Base-by-base conservation (phyloP, 2,797 vertebrate species). In the Eulemur rubriventer region DNA sequence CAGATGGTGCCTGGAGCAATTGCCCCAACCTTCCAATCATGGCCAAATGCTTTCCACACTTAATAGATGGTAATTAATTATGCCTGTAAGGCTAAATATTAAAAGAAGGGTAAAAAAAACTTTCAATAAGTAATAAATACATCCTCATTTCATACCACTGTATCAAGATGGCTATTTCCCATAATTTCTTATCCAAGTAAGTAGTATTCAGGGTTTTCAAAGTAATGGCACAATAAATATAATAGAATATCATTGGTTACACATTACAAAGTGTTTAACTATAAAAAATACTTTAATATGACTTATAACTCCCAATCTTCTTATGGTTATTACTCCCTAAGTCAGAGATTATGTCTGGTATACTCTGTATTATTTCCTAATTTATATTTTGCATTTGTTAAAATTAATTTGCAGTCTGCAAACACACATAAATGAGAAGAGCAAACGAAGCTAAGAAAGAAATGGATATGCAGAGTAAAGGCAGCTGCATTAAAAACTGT, bases 121-220 rank as follows among this genome's bases (percentile, higher is more conserved):
- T 79, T 94, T 91, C 48, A 89, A 20, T 69, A 89, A 93, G 46
- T 78, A 46, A 72, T 75, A 89, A 89, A 76, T 48, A 91, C 70
- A 88, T 85, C 16, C 8, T 65, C 28, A 91, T 70, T 93, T 81
- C 22, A 75, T 52, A 95, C 24, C 57, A 82, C 14, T 91, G 52
- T 93, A 82, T 38, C 41, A 73, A 63, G 72, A 75, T 33, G 55
- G 61, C 91, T 91, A 2, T 80, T 95, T 96, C 65, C 38, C 82
- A 76, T 43, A 59, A 67, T 86, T 92, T 84, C 35, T 97, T 75
- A 88, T 9, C 52, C 67, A 94, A 83, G 30, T 89, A 63, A 91
- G 59, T 78, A 73, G 38, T 83, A 73, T 24, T 95, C 43, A 35
- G 35, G 35, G 18, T 83, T 75, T 89, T 89, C 75, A 91, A 95